Conservation (phyloP, 2,797 vertebrate species). For the Poeciliopsis paucimaculata region DNA sequence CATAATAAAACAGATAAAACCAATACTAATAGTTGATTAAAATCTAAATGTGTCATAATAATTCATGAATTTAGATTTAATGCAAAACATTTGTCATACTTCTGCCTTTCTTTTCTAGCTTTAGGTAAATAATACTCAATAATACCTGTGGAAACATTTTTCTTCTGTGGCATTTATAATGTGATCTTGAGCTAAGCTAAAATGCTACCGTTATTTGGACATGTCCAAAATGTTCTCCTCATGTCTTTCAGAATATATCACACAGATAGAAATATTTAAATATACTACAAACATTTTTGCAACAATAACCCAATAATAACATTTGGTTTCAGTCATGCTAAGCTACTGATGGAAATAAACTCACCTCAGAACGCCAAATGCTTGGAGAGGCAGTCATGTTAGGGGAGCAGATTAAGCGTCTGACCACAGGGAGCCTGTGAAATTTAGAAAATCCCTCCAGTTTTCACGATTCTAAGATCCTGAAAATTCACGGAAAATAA, state of each 20-base stretch:
- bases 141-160: background rate
- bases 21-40: too few relatives aligned
- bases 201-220: too few relatives aligned
- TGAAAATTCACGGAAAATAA: too few relatives aligned
- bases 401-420: too few relatives aligned
- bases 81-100: background rate
- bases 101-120: too few relatives aligned
- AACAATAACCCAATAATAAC: background rate
- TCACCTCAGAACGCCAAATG: background rate
- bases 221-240: background rate
- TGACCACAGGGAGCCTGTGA: too few relatives aligned
- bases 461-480: too few relatives aligned
- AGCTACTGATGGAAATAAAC: background rate
- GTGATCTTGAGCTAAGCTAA: background rate
- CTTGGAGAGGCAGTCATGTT: background rate
- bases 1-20: too few relatives aligned
- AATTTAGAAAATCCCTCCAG: too few relatives aligned
- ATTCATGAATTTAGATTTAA: background rate
- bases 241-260: background rate
- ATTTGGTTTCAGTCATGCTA: background rate
- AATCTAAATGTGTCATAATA: too few relatives aligned
- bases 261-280: too few relatives aligned
- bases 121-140: background rate
- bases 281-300: background rate
- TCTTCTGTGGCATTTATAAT: background rate